Evolutionary conservation across 2,888 invertebrate genomes (phyloP), one percentile per base, ranked within the genome.

Genomic region (Apodemia duryi): DNA sequence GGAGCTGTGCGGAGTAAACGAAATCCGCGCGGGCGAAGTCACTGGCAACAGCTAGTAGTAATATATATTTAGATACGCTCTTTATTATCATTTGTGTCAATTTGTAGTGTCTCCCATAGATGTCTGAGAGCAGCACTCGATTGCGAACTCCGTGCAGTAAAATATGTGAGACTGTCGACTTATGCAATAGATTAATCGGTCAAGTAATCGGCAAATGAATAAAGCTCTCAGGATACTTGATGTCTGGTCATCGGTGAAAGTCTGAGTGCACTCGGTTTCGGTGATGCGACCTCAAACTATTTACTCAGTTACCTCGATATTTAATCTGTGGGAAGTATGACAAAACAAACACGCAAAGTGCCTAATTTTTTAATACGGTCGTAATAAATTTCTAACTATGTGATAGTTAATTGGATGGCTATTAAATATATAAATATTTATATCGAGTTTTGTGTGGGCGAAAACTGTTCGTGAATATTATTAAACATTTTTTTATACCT

Each of bases 141-240:
- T 52, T 28, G 7, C 9, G 54, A 29, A 21, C 54, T 29, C 4
- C 4, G 46, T 32, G 32, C 29, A 54, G 28, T 54, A 29, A 29
- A 54, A 3, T 21, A 52, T 54, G 54, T 11, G 54, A 32, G 7
- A 13, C 13, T 13, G 29, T 54, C 28, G n/a, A 54, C 54, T 54
- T 54, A 54, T 32, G 54, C 11, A 54, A 54, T 54, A 54, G 28
- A 54, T 54, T 54, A 54, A 54, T 54, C 54, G 54, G 54, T 54
- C 54, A 54, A 54, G 54, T 54, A 54, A 54, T 54, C 46, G 13
- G 46, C 46, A 54, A 54, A 54, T 54, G 54, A 54, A 54, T 57
- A 32, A 57, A 57, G 54, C 54, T 57, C 29, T 57, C 54, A 57
- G 29, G 28, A 29, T 29, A 9, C 54, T 29, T 46, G 46, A 46